These are phyloP conservation scores for Tachina grossa DNA, from an alignment of 2,888 invertebrate genomes.

Conservation along the genomic window DNA sequence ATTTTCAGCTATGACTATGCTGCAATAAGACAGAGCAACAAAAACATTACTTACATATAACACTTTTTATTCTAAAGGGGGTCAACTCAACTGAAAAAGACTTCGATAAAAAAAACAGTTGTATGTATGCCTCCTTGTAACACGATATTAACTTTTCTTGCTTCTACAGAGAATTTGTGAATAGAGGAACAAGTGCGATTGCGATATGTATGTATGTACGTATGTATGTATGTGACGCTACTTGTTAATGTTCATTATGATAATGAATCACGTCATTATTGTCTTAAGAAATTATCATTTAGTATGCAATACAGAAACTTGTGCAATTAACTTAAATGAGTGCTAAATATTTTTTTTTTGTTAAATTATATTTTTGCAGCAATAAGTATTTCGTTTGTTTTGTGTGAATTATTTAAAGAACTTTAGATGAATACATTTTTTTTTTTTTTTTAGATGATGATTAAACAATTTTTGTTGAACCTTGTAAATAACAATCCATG, in stretches of 20 bases:
- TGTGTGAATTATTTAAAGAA: conserved; percentile 14
- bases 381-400: not conserved
- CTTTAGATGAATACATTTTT: not conserved
- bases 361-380: conserved; percentile 19
- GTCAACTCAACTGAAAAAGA: no score
- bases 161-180: no score
- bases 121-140: no score
- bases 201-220: no score
- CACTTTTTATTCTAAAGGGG: no score
- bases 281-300: conserved; percentile 30
- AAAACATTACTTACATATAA: no score
- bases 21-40: not conserved
- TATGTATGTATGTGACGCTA: not conserved
- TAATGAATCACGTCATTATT: conserved; percentile 25
- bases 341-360: conserved; percentile 37
- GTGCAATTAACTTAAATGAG: conserved; percentile 2
- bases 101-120: no score
- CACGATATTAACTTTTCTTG: no score
- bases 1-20: not conserved
- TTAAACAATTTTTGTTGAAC: no score
- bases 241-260: conserved; percentile 11
- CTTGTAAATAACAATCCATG: no score
- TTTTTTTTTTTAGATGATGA: not conserved
- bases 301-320: conserved; percentile 30
- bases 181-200: no score